Evolutionary conservation across 2,113 vertebrate species (phyloP), one percentile per base, ranked within the genome.

Genomic region (Coracopsis vasa): DNA sequence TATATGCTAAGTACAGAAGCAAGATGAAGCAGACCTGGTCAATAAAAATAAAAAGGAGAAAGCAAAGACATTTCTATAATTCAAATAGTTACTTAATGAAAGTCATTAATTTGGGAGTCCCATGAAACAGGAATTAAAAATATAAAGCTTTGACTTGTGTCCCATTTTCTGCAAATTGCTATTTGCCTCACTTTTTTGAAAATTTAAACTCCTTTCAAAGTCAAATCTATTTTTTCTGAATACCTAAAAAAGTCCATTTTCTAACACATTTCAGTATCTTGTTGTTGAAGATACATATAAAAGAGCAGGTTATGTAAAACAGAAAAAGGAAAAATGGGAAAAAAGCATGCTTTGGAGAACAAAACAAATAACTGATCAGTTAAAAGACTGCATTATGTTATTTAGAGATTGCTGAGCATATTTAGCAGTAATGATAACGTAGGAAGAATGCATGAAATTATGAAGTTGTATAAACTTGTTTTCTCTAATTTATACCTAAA

Each of bases 261-360:
- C 39, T 44, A 31, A 45, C 50, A 66, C 8, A 1, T 62, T 80
- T 88, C 51, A 72, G 18, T 42, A 20, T 42, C 33, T 47, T 47
- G 5, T 3, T 24, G 9, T 10, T 62, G 31, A 67, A 39, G 9
- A 67, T 9, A 31, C 0, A 0, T 21, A 23, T 11, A 79, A 83
- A 80, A n/a, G 6, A n/a, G 19, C 11, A 41, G 28, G 9, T 41
- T 0, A 0, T 20, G 6, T 41, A 45, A 79, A 92, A 62, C 3
- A 61, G 67, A 16, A 64, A 39, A 54, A 4, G 39, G 13, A 41
- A 45, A 62, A 51, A 64, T 7, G 6, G 25, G 35, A 35, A 73
- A 41, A 4, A 80, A 39, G 19, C 3, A 8, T 24, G 23, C 3
- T 50, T 23, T 77, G 20, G 45, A n/a, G 39, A 75, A 35, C 33